Evolutionary conservation across 2,797 vertebrate genomes (phyloP).

Genomic region (Staurois parvus): DNA sequence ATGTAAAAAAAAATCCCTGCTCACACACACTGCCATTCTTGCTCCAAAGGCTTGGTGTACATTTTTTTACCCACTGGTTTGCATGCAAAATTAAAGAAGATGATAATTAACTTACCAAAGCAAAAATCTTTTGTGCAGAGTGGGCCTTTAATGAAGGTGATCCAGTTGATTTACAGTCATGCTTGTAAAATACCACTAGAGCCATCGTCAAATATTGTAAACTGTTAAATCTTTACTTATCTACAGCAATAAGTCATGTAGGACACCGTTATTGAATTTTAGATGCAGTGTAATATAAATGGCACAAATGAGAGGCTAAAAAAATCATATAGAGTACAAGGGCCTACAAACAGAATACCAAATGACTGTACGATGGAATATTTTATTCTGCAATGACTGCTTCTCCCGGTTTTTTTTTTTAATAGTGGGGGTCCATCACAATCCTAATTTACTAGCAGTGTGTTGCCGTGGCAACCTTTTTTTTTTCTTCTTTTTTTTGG

Average conservation of each 20-base stretch:
- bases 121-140: not conserved
- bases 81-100: not conserved
- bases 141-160: not conserved
- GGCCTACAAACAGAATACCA: constrained; percentile 14
- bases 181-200: not conserved
- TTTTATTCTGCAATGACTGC: constrained; percentile 3
- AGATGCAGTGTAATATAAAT: constrained; percentile 2
- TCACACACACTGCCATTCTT: too few relatives aligned
- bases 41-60: not conserved
- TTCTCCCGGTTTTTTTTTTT: not conserved
- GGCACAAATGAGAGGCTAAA: not conserved
- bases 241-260: constrained; percentile 16
- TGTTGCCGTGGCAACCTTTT: not conserved
- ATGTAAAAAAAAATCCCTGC: too few relatives aligned
- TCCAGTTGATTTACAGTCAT: constrained; percentile 2
- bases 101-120: not conserved
- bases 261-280: constrained; percentile 13
- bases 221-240: constrained; percentile 29
- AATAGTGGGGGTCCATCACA: not conserved
- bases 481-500: not conserved
- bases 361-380: constrained; percentile 8
- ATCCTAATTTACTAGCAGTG: not conserved
- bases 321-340: not conserved
- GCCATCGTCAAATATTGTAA: not conserved
- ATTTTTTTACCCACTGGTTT: not conserved